Evolutionary conservation across 2,888 invertebrate genomes (phyloP).

Genomic region (Macaria notata): DNA sequence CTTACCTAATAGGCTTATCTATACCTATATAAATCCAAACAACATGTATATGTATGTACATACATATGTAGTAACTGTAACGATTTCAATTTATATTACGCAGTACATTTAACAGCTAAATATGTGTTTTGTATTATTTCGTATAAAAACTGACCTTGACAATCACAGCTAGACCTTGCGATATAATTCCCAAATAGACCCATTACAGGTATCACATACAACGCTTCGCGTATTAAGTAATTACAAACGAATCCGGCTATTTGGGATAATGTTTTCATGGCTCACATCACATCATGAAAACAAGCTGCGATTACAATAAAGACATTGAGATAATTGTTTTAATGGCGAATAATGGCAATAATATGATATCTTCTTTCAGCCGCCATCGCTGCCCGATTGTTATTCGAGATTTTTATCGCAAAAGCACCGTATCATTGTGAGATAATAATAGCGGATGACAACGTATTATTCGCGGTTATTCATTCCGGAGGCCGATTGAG

Average conservation of each 20-base stretch:
- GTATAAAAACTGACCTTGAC: conserved; percentile 8
- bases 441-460: conserved; percentile 81
- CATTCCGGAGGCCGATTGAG: conserved; percentile 71
- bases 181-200: conserved; percentile 18
- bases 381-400: conserved; percentile 59
- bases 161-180: conserved; percentile 11
- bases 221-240: conserved; percentile 49
- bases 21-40: no score
- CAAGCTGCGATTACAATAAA: conserved; percentile 57
- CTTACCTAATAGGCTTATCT: no score
- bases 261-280: conserved; percentile 57
- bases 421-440: conserved; percentile 80
- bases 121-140: background rate
- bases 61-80: no score
- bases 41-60: no score
- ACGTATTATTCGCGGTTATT: conserved; percentile 79
- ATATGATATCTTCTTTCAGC: conserved; percentile 68
- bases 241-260: conserved; percentile 56
- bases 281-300: conserved; percentile 53
- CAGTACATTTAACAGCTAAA: no score
- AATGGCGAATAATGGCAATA: conserved; percentile 61
- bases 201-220: conserved; percentile 27
- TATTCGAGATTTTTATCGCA: conserved; percentile 76
- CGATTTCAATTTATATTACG: no score
- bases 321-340: conserved; percentile 71